Base-by-base conservation (phyloP, 2,888 invertebrate genomes). In the Mamestra brassicae region DNA sequence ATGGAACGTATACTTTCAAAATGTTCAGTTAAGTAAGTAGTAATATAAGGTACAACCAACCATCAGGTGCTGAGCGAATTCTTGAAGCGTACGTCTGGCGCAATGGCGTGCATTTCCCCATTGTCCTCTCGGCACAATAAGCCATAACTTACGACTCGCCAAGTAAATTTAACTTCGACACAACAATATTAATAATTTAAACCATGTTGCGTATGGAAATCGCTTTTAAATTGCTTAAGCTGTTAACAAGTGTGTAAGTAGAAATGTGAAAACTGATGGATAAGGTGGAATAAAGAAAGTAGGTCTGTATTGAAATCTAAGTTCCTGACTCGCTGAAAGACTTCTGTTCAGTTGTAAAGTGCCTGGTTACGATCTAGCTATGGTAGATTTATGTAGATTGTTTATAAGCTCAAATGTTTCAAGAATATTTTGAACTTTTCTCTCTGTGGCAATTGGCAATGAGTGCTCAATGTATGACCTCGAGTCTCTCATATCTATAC, bases 91-190 rank as follows among this genome's bases (percentile, higher is more conserved):
- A 15, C 60, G 17, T 17, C 8, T 10, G 63, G 11, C 10, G 60
- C 26, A 65, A n/a, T 50, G 47, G 58, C 55, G 65, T 26, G 69
- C 74, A 64, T 80, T 60, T 70, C 68, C 8, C 68, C 82, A 82
- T 81, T 81, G 81, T 79, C 36, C 70, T 67, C 71, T 85, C 85
- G 88, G 77, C 85, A 93, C 93, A 93, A 93, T 92, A 89, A 87
- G 89, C 91, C 88, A 92, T 93, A 90, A 90, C 89, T 92, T 91
- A 77, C 71, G 81, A 81, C 57, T 66, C 83, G 58, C 81, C 82
- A 88, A 89, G 89, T 89, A 90, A 89, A 89, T 90, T 88, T 84
- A 73, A 84, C 81, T 81, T 82, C 78, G 85, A 86, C 81, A 81
- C 67, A 85, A 83, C 79, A 85, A 83, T 88, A 85, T 81, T 72